Base-by-base conservation (phyloP, 1,140 invertebrate species). In the Drosophila saltans region DNA sequence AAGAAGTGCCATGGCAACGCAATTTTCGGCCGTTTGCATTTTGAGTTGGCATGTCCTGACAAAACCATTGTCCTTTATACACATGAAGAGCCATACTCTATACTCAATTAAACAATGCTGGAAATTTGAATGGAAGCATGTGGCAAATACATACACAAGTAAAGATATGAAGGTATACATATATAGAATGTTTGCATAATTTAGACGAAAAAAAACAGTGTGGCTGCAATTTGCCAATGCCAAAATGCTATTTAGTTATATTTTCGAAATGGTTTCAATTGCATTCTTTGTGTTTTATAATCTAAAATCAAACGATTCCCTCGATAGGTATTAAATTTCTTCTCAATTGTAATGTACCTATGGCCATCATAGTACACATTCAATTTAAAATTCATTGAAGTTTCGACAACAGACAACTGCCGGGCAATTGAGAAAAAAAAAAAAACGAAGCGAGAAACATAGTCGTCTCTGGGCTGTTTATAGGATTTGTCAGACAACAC, bases 361-460 rank as follows among this genome's bases (percentile, higher is more conserved):
- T 85, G 43, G 40, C 45, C 65, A 56, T 66, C 75, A 64, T 60
- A 48, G 75, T 75, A 59, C 63, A 55, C 60, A 76, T 78, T 86
- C 70, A 88, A 86, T 86, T 86, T 86, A 88, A 86, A 88, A 88
- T 86, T 86, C 83, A 86, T 88, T 89, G 83, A 89, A 83, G 81
- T 88, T 89, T 78, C 66, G 66, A 63, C 16, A 61, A 60, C 76
- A 79, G 69, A 78, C 75, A 45, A 78, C 45, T 26, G 75, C 43
- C 75, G 67, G 70, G 45, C 76, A 62, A 55, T 58, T 30, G 52
- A 77, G 66, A 73, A 69, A 68, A 1, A 52, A 52, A 63, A 33
- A 64, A 55, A 66, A 70, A 9, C 8, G 39, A 40, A 40, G 39
- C 41, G 24, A 10, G 16, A 52, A 52, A 52, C 45, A 52, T 26